These are phyloP conservation scores for Netelia inedita DNA, from an alignment of 2,888 invertebrate genomes.

Conservation along the genomic window DNA sequence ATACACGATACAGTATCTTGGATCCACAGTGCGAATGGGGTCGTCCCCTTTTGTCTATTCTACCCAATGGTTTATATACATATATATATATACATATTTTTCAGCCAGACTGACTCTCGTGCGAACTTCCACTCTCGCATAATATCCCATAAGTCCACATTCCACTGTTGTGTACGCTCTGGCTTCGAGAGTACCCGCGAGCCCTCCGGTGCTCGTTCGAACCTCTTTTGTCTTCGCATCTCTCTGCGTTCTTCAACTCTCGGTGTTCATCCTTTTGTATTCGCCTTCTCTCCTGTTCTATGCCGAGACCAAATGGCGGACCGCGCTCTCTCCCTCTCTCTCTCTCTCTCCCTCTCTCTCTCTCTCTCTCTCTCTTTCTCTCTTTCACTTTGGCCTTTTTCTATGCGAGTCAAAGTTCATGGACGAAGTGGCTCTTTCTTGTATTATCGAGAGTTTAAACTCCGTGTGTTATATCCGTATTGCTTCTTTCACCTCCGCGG, in stretches of 20 bases:
- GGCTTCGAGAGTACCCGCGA: not conserved
- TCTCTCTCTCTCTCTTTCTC: too few species aligned
- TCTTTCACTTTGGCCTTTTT: constrained; percentile 43
- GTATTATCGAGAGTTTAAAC: constrained; percentile 18
- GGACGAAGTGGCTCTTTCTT: constrained; percentile 49
- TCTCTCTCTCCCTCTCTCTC: too few species aligned
- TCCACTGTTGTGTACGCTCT: constrained; percentile 31
- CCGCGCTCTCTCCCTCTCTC: not conserved
- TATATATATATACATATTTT: not conserved
- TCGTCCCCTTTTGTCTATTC: constrained; percentile 22
- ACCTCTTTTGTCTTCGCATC: constrained; percentile 63
- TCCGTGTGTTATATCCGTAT: constrained; percentile 21
- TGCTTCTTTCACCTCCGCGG: not conserved
- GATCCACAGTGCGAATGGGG: constrained; percentile 24
- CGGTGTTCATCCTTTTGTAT: not conserved
- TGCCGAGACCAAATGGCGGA: constrained; percentile 20
- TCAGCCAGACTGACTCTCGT: constrained; percentile 11
- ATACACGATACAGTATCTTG: not conserved
- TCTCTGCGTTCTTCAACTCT: not conserved
- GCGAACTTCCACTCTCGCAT: constrained; percentile 32
- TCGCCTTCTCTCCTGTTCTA: constrained; percentile 25
- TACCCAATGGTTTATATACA: not conserved
- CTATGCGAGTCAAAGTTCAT: constrained; percentile 62
- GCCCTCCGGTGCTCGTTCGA: not conserved
- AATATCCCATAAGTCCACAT: constrained; percentile 32